Base-by-base conservation (phyloP, 2,797 vertebrate species). In the Craterocephalus amniculus region DNA sequence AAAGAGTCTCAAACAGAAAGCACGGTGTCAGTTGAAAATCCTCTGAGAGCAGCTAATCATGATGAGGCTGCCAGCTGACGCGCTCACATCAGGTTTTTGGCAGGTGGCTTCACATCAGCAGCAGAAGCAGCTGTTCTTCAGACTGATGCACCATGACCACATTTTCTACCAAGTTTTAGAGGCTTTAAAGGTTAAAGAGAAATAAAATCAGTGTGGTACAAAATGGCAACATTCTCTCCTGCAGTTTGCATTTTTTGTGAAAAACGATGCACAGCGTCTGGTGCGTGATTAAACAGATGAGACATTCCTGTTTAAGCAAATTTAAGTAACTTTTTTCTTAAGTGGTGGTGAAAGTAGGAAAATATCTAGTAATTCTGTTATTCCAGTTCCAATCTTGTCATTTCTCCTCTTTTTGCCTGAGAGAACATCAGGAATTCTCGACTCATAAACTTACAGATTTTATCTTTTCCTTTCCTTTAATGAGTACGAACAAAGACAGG, bases 21-120 rank as follows among this genome's bases (percentile, higher is more conserved):
- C 2, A 2, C 45, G 24, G 32, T 73, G 79, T 84, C 74, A 71
- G 67, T 76, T 78, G 49, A 27, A 36, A 69, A 69, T 60, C 38
- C 84, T 80, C 83, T 8, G 49, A 71, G 76, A 80, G 64, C 36
- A 56, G 61, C 58, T 83, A 79, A 79, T 79, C 81, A 78, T 80
- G 84, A 81, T 62, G n/a, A 68, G 45, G 67, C 74, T 74, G 83
- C 61, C 60, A 60, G 76, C 34, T 72, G 64, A 79, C 1, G 13
- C 27, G 7, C 32, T 63, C 59, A 32, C 45, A 36, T 66, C 59
- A 12, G 27, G 35, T 71, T 81, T 34, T 40, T 48, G 36, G 72
- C 66, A 68, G 65, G 34, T 45, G 40, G 40, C 45, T 58, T 52
- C 36, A 38, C 49, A 48, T 55, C 66, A 40, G 65, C 54, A 24